These are phyloP conservation scores for Hymenopus coronatus DNA, from an alignment of 2,888 invertebrate genomes.

Conservation along the genomic window DNA sequence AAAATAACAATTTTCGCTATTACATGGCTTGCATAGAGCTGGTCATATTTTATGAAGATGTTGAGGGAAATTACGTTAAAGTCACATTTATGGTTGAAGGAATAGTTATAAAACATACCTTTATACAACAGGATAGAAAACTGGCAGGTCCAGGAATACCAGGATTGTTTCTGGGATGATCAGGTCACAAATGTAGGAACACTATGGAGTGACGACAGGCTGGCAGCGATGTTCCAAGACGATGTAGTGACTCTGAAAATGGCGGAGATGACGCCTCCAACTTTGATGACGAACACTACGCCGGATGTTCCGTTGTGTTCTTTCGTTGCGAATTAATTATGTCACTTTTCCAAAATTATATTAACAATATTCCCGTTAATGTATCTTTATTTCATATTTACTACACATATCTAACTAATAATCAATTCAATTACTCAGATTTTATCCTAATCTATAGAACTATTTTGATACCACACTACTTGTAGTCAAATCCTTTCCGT, in stretches of 20 bases:
- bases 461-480: background rate
- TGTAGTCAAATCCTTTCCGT: background rate
- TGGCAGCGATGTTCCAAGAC: constrained; percentile 34
- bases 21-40: background rate
- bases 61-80: background rate
- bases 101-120: constrained; percentile 35
- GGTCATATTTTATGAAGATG: background rate
- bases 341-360: background rate
- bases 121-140: constrained; percentile 33
- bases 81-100: constrained; percentile 30
- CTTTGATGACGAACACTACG: background rate
- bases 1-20: background rate
- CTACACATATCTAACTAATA: background rate
- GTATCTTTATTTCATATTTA: background rate
- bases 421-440: background rate
- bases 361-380: background rate
- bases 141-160: constrained; percentile 35
- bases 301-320: background rate
- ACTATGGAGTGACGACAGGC: constrained; percentile 31
- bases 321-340: constrained; percentile 29
- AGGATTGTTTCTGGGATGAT: constrained; percentile 34
- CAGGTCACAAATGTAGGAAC: constrained; percentile 35
- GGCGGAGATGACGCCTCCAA: constrained; percentile 10
- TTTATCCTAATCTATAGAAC: background rate
- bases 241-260: constrained; percentile 20